Evolutionary conservation across 2,113 vertebrate species (phyloP).

Genomic region (Channa maculata): DNA sequence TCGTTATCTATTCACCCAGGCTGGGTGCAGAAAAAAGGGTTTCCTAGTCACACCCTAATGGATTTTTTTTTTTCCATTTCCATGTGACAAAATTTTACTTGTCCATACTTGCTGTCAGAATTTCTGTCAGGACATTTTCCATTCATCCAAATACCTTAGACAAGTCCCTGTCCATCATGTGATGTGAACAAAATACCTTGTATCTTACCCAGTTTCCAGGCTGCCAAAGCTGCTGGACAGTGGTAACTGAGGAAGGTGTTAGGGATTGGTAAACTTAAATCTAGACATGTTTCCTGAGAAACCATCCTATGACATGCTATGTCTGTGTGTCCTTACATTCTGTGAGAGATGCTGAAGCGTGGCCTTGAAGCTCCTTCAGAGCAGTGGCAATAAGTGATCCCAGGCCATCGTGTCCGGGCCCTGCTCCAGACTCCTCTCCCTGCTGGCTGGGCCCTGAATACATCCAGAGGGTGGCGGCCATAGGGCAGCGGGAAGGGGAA

Average conservation of each 20-base stretch:
- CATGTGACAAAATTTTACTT: neutral
- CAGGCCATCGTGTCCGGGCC: conserved; percentile 26
- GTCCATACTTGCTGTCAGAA: neutral
- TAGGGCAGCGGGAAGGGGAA: conserved; percentile 2
- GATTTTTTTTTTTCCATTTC: neutral
- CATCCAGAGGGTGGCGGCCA: neutral
- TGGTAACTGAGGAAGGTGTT: neutral
- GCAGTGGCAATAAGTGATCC: conserved; percentile 13
- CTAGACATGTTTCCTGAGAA: neutral
- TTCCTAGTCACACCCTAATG: neutral
- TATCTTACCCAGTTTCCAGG: neutral
- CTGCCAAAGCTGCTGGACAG: neutral
- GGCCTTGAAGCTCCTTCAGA: neutral
- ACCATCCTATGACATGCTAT: neutral
- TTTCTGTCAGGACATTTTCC: neutral
- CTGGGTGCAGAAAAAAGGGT: neutral
- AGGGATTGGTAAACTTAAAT: neutral
- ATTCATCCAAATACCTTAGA: neutral
- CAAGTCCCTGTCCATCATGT: neutral
- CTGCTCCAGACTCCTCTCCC: conserved; percentile 35
- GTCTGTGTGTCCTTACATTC: neutral
- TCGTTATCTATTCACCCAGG: neutral
- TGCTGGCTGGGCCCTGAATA: conserved; percentile 28
- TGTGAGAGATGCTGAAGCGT: neutral
- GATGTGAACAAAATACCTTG: neutral